Evolutionary conservation across 2,797 vertebrate species (phyloP), one percentile per base, ranked within the genome.

Genomic region (Thripadectes ignobilis): DNA sequence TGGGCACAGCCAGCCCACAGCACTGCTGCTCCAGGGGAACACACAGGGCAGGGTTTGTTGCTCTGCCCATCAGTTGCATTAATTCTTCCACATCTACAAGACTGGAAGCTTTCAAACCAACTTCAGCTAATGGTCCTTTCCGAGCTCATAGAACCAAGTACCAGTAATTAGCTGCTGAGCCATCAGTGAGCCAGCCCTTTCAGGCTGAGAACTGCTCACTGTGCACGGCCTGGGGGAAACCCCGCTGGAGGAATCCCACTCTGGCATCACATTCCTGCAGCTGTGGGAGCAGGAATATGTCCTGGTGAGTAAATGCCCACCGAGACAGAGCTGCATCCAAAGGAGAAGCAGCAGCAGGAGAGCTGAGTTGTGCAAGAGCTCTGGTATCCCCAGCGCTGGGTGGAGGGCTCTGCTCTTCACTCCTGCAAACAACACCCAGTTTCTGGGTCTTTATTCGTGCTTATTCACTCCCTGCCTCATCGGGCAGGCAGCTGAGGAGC

Each of bases 231-330:
- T 13, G 43, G 49, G 18, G 4, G 36, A 20, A 23, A 30, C 12
- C 68, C 86, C 23, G n/a, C 12, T 1, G 2, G 51, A 24, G 71
- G 58, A 75, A 10, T 14, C 29, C 43, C 23, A 9, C 58, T 38
- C 68, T 22, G 61, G 20, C 43, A 38, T 4, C 38, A 2, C 2
- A 34, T 38, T 32, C 21, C 73, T 38, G 46, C 68, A 66, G 6
- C 98, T 98, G 97, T 97, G 98, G 69, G 98, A 96, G 95, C 98
- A 98, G 15, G 98, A 98, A 54, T 93, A 89, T 94, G 98, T 98
- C 73, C 93, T 6, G 98, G 98, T 41, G 97, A 85, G 89, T 98
- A 98, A 4, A 97, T 95, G 68, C 98, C 98, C 99, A 76, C 27
- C 86, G 69, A 21, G 79, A 36, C 36, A 79, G 80, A 84, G 46